Evolutionary conservation across 1,140 invertebrate genomes (phyloP), one percentile per base, ranked within the genome.

Genomic region (Penaeus indicus): DNA sequence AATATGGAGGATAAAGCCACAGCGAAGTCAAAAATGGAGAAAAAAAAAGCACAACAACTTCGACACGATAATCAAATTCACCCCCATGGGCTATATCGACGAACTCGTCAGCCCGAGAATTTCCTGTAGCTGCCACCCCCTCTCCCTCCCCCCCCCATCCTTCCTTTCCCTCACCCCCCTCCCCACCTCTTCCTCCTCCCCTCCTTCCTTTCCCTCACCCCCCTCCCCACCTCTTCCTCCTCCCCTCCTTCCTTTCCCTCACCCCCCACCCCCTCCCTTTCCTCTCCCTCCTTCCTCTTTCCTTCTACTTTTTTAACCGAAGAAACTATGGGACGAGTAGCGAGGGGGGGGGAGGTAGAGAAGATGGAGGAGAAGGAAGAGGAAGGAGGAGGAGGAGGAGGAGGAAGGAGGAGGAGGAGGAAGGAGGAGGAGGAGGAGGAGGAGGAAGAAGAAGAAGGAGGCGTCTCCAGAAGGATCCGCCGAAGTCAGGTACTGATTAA

Each of bases 401-500:
- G 27, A 10, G 21, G 38, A 78, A 78, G 75, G 42, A 78, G 38
- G 42, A 78, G 75, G 42, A 79, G 77, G 13, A 54, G 38, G 22
- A 79, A 78, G n/a, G 42, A 78, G 75, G 42, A 78, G 38, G 42
- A 78, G 75, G 42, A 79, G 77, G 13, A 54, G 38, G 22, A 79
- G 2, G 42, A 47, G 25, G 22, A 38, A 22, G 32, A 16, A 42
- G 18, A 22, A 5, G 13, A 25, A 16, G 42, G 72, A 16, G 27
- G 27, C 0, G 42, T 27, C 21, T 38, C 19, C 2, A 8, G 7
- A 1, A 77, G 7, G 5, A 77, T 16, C 16, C 54, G 54, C 54
- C 54, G 54, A 11, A 54, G 54, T 54, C 78, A 61, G 47, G 54
- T 77, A 27, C 27, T 80, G 78, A 80, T 80, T 80, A 80, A 80